A percentile compares a stretch with the other conserved stretches of the same genome.
phyloP scores from a whole-genome alignment of 2,888 invertebrate species.

The Rhagophthalmus giganteus region DNA sequence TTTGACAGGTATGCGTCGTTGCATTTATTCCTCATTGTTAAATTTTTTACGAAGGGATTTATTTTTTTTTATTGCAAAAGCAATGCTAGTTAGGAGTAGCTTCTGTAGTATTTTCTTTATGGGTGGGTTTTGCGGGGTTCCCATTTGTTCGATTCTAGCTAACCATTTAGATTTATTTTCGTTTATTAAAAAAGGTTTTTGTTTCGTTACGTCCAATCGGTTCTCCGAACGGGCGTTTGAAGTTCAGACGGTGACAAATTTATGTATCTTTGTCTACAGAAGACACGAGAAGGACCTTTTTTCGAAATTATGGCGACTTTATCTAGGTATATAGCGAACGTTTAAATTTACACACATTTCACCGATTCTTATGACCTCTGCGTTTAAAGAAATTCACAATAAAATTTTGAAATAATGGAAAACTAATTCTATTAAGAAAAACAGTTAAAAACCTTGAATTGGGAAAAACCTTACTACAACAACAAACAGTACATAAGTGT shows the following conservation, averaged over 20 bases:
- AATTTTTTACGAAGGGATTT: constrained; percentile 16
- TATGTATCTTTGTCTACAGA: constrained; percentile 30
- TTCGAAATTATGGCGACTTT: no score
- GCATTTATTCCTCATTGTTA: constrained; percentile 26
- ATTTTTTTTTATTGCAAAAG: constrained; percentile 1
- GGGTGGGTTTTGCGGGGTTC: constrained; percentile 19
- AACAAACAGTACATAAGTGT: no score
- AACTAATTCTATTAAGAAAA: no score
- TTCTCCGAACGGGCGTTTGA: constrained; percentile 20
- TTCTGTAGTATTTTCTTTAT: constrained; percentile 23
- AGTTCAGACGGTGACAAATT: constrained; percentile 24
- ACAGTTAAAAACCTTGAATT: no score
- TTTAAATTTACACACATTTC: no score
- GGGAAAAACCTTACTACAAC: neutral
- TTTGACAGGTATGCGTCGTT: constrained; percentile 7
- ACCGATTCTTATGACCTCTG: no score
- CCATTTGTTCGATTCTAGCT: constrained; percentile 1
- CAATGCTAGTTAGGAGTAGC: constrained; percentile 23
- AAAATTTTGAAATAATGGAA: no score
- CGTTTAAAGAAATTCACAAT: no score
- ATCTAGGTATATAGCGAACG: no score
- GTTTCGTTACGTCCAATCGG: no score
- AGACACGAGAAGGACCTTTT: no score
- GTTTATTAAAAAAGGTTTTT: constrained; percentile 9
- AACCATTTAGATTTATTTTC: constrained; percentile 18